These are phyloP conservation scores for Setipinna tenuifilis DNA, from an alignment of 2,797 vertebrate species.

Conservation along the genomic window DNA sequence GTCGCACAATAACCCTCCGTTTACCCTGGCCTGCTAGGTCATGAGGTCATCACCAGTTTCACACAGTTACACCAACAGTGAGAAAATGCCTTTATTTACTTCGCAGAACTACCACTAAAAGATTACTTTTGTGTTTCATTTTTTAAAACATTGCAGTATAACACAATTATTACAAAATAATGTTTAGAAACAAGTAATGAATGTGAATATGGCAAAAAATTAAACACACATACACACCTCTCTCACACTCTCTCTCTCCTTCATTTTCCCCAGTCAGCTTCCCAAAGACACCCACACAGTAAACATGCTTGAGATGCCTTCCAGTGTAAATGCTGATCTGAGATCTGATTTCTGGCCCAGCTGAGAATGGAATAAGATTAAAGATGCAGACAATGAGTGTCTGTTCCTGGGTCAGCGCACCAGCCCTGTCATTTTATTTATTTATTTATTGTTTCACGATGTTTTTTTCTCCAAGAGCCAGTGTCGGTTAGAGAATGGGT, in stretches of 20 bases:
- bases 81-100: not conserved
- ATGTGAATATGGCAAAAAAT: not conserved
- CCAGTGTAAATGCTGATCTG: conserved; percentile 16
- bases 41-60: not conserved
- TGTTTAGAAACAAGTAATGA: not conserved
- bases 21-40: not conserved
- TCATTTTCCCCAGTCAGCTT: not conserved
- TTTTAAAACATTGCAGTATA: too few relatives aligned
- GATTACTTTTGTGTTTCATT: too few relatives aligned
- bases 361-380: conserved; percentile 22
- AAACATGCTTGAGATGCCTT: conserved; percentile 8
- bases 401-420: conserved; percentile 5
- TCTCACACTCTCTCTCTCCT: not conserved
- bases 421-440: not conserved
- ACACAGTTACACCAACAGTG: not conserved
- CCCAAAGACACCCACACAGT: not conserved
- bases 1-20: not conserved
- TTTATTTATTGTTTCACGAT: too few relatives aligned
- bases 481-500: not conserved
- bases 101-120: too few relatives aligned
- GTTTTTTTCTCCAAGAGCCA: too few relatives aligned
- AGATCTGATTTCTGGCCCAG: not conserved
- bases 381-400: conserved; percentile 19
- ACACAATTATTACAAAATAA: not conserved
- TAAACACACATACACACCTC: not conserved